These are phyloP conservation scores for Psittacara wagleri DNA, from an alignment of 2,113 vertebrate genomes.

Conservation along the genomic window DNA sequence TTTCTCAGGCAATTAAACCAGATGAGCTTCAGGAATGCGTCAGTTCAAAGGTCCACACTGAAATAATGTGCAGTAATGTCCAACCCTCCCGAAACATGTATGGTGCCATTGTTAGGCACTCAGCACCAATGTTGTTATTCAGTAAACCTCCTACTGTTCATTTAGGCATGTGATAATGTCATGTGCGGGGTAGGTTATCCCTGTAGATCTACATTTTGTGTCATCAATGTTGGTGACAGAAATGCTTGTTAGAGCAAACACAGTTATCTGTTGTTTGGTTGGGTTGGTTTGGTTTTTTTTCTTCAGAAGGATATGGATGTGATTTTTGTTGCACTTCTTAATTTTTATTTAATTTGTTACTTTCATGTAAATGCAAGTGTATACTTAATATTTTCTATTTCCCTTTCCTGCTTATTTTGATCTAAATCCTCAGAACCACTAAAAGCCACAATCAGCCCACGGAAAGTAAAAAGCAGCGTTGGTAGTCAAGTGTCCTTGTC, in stretches of 20 bases:
- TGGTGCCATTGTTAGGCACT: background rate
- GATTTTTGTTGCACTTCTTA: background rate
- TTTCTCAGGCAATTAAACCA: background rate
- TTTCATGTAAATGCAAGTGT: background rate
- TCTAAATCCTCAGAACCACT: conserved; percentile 83
- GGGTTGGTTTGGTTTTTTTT: background rate
- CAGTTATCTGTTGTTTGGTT: background rate
- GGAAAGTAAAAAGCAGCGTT: conserved; percentile 95
- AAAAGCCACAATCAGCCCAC: conserved; percentile 91
- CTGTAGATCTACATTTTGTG: background rate
- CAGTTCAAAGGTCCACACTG: background rate
- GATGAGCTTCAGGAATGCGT: background rate
- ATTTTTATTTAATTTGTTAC: background rate
- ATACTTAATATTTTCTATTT: background rate
- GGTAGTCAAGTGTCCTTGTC: conserved; percentile 96
- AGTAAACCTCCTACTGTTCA: background rate
- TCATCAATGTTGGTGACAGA: background rate
- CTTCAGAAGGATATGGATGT: background rate
- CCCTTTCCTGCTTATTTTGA: background rate
- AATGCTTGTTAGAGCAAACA: background rate
- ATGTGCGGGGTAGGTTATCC: background rate
- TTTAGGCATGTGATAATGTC: background rate
- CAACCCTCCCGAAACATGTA: background rate
- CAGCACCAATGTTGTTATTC: background rate
- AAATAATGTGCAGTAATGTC: background rate